A percentile compares a stretch with the other conserved stretches of the same genome.
Conservation (phyloP, 2,797 vertebrate species). For the Steatocranus sp. region DNA sequence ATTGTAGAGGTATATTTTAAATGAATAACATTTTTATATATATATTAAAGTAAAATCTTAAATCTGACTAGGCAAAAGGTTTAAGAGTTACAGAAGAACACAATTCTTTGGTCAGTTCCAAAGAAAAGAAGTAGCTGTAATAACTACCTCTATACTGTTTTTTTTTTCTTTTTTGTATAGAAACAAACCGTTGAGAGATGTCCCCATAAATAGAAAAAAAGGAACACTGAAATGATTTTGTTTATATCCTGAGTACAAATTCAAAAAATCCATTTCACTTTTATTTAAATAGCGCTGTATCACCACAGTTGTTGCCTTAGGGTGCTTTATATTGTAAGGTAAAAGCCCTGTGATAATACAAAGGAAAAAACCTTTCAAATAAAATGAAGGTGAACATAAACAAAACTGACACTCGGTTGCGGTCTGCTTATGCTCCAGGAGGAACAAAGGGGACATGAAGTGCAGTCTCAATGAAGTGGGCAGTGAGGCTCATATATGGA, state of each 20-base stretch:
- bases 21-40: not conserved
- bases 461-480: not conserved
- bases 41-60: not conserved
- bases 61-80: not conserved
- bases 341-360: not conserved
- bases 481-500: not conserved
- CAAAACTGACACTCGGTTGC: not conserved
- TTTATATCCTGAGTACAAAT: not conserved
- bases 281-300: fast-evolving
- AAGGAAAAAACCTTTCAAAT: not conserved
- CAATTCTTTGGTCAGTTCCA: not conserved
- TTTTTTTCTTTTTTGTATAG: fast-evolving
- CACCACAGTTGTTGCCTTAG: not conserved
- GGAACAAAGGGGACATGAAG: not conserved
- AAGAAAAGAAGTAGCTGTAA: fast-evolving
- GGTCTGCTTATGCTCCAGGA: not conserved
- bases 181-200: not conserved
- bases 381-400: fast-evolving
- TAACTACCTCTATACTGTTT: fast-evolving
- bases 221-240: not conserved
- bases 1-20: not conserved
- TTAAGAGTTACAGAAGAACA: not conserved
- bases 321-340: not conserved
- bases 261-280: fast-evolving
- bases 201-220: not conserved